Percentiles rank a stretch among this genome's conserved stretches.
phyloP scores from a whole-genome alignment of 2,113 vertebrate species.

The Triplophysa tibetana region DNA sequence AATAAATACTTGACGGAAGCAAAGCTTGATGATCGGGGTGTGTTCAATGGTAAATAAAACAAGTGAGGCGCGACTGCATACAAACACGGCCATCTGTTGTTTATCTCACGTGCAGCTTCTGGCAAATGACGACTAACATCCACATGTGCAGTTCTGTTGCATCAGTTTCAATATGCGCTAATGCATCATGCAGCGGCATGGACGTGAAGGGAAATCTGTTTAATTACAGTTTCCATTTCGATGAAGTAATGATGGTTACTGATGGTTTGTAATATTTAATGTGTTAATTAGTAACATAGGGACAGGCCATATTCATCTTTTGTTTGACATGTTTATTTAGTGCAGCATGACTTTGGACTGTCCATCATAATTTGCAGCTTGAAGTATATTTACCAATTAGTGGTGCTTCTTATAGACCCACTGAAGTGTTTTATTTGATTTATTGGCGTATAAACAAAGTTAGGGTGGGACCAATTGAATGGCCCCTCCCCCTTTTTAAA shows the following conservation, averaged over 20 bases:
- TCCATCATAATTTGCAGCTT: background rate
- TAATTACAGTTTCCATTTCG: constrained; percentile 12
- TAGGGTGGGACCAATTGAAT: background rate
- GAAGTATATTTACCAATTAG: background rate
- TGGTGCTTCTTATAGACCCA: background rate
- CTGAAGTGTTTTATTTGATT: too few relatives aligned
- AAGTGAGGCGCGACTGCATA: constrained; percentile 45
- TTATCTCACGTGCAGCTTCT: constrained; percentile 38
- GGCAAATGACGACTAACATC: constrained; percentile 40
- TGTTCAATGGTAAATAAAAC: constrained; percentile 54
- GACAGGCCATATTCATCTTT: background rate
- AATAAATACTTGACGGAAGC: constrained; percentile 47
- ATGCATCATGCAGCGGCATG: constrained; percentile 25
- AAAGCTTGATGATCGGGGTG: constrained; percentile 43
- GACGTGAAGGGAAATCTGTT: constrained; percentile 14
- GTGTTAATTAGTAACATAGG: background rate
- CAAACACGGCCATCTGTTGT: constrained; percentile 57
- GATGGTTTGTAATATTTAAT: constrained; percentile 3
- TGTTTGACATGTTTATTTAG: background rate
- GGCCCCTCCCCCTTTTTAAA: too few relatives aligned
- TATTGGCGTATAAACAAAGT: background rate
- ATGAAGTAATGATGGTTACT: background rate
- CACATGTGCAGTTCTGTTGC: constrained; percentile 37
- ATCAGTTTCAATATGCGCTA: constrained; percentile 36
- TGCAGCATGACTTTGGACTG: background rate